Base-by-base conservation (phyloP, 2,797 vertebrate genomes). In the Trichosurus vulpecula region DNA sequence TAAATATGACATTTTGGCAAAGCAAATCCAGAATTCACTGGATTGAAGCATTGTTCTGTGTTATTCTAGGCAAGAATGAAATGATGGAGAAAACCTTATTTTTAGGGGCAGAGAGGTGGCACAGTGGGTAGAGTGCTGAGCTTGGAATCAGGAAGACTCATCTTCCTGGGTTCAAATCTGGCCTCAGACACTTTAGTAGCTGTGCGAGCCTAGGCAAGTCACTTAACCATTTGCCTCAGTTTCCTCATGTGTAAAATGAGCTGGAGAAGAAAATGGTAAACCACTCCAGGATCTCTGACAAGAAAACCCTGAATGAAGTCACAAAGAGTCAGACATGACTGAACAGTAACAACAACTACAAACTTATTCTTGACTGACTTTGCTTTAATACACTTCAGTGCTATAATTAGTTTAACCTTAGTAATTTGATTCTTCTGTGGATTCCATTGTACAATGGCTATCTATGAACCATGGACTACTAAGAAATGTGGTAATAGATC, bases 381-480 rank as follows among this genome's bases (percentile, higher is more conserved):
- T 47, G 22, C 94, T 89, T 74, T 74, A 89, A 96, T 4, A 58
- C 92, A 91, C 30, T 0, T 6, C 11, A 93, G 41, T 30, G 1
- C 91, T 90, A 92, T 52, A 87, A 92, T 92, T 93, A 27, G 9
- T 91, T 52, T 93, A 30, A 94, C n/a, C 52, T 92, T 91, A 29
- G 29, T 90, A 41, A 94, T 90, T 87, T 97, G 95, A 74, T 4
- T 12, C 30, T 94, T 94, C 51, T 92, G 29, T 54, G 35, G 25
- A 92, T 87, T 96, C 51, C 54, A 47, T 96, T 41, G 52, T 52
- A 94, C 93, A 95, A 41, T 89, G 87, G 55, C 90, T 91, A 55
- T 57, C 61, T 54, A 91, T 19, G 51, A 29, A 74, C 66, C 27
- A 2, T 93, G 55, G 41, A 92, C 58, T 92, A 81, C 30, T 53